These are phyloP conservation scores for Callosobruchus maculatus DNA, from an alignment of 2,888 invertebrate species.

Conservation along the genomic window DNA sequence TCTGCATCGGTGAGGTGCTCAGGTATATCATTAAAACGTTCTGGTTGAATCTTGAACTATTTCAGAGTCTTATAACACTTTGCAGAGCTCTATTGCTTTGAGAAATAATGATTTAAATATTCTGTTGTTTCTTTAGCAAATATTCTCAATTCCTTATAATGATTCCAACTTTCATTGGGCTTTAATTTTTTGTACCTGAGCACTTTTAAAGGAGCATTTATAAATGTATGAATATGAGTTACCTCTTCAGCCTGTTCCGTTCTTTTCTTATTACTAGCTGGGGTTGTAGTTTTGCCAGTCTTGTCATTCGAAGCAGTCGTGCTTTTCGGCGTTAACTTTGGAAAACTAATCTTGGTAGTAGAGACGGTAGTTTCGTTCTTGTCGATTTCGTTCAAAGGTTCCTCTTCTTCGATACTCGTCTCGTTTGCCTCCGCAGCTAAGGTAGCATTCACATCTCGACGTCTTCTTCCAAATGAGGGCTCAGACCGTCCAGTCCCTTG, in stretches of 20 bases:
- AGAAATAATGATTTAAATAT: no score
- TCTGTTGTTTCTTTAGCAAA: no score
- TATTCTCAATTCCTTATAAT: no score
- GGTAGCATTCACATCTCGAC: constrained; percentile 52
- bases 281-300: neutral
- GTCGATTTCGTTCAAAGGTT: constrained; percentile 32
- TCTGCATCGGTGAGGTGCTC: no score
- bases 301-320: neutral
- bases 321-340: neutral
- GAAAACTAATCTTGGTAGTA: neutral
- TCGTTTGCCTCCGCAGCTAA: constrained; percentile 27
- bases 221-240: neutral
- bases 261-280: neutral
- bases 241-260: neutral
- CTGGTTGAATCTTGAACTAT: no score
- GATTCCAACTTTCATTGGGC: no score
- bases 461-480: constrained; percentile 74
- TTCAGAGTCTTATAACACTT: no score
- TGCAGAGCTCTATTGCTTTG: no score
- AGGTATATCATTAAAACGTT: no score
- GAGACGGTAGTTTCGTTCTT: constrained; percentile 4
- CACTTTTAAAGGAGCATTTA: no score
- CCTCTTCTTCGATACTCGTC: constrained; percentile 12
- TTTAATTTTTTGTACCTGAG: no score
- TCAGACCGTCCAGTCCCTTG: constrained; percentile 61